These are phyloP conservation scores for Zapornia atra DNA, from an alignment of 2,113 vertebrate genomes.

Conservation along the genomic window DNA sequence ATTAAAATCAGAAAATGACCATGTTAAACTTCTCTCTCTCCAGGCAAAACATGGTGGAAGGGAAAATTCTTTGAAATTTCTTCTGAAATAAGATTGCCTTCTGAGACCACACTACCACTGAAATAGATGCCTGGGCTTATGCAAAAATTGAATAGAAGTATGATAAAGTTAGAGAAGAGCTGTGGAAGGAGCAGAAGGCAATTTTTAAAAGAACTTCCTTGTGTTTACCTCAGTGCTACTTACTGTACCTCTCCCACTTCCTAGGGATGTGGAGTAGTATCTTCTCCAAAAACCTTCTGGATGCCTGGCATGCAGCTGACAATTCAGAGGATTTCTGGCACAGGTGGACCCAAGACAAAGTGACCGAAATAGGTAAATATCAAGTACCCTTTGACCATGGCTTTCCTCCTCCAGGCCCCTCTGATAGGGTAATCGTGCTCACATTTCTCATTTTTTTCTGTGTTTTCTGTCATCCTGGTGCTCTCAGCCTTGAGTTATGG, in stretches of 20 bases:
- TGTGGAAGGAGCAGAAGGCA: neutral
- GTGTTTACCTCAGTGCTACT: neutral
- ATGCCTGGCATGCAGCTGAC: conserved; percentile 71
- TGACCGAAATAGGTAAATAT: conserved; percentile 69
- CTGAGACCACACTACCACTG: neutral
- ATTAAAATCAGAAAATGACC: neutral
- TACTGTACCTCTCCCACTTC: neutral
- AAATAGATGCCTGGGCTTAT: neutral
- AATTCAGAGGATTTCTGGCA: conserved; percentile 75
- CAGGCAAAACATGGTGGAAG: neutral
- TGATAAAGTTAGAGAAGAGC: neutral
- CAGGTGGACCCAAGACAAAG: conserved; percentile 69
- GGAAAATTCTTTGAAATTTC: neutral
- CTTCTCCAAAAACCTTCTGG: conserved; percentile 76
- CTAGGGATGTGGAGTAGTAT: conserved; percentile 76
- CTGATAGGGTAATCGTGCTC: neutral
- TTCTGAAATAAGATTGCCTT: neutral
- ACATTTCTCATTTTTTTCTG: neutral
- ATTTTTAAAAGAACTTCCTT: neutral
- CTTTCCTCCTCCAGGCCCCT: neutral
- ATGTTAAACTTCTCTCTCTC: neutral
- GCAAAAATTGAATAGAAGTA: neutral
- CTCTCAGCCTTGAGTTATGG: neutral
- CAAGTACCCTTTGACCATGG: neutral
- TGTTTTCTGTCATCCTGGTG: neutral